Evolutionary conservation across 2,797 vertebrate genomes (phyloP), one percentile per base, ranked within the genome.

Genomic region (Vespertilio murinus): DNA sequence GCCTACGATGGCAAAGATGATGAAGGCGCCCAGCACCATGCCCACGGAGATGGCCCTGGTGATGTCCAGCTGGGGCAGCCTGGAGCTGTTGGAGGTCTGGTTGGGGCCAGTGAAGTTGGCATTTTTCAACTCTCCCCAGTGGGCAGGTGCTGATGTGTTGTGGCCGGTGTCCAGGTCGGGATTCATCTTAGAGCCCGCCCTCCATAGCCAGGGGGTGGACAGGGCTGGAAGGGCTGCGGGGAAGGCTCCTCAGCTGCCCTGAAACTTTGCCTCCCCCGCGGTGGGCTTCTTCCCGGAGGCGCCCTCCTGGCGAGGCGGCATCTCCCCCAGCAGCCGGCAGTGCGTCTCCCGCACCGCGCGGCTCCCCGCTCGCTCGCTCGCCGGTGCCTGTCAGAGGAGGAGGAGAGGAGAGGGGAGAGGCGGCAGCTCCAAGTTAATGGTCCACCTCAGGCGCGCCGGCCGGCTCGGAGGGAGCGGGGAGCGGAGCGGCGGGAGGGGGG

Each of bases 1-100:
- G 59, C 99, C 99, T 95, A 99, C 98, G 95, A 99, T 99, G 88
- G 99, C 99, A 80, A 99, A 99, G 75, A 99, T 98, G 97, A 99
- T 99, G 97, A 99, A 99, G 96, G 99, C 98, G 49, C 99, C 99
- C 92, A 99, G 98, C 74, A 99, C 98, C 97, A 99, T 95, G 79
- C 98, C 99, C 97, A 99, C 98, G 42, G 98, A 97, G 97, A 99
- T 98, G 18, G 99, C 99, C 94, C 99, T 98, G 94, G 97, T 98
- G 95, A 99, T 97, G 97, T 98, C 98, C 98, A 99, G 97, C 70
- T 98, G 97, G 95, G 98, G 97, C 92, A 96, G 97, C 71, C 98
- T 98, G 96, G 96, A 95, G 96, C 98, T 98, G 61, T 95, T 97
- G 49, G 97, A 97, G 70, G 99, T 99, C 98, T 98, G 98, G 97